These are phyloP conservation scores for Dinocampus coccinellae DNA, from an alignment of 2,888 invertebrate genomes.

Conservation along the genomic window DNA sequence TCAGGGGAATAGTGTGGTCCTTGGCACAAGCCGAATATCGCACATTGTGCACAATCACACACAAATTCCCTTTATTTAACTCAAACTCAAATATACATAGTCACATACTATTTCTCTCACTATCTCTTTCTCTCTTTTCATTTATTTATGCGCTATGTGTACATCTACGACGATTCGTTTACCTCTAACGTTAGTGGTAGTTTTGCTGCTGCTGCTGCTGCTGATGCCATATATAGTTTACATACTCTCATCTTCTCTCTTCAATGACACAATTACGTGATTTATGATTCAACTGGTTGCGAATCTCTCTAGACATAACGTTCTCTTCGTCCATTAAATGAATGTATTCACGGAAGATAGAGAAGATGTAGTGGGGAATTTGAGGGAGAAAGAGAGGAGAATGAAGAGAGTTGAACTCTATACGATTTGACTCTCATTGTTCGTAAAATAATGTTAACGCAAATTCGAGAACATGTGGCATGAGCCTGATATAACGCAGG, in stretches of 20 bases:
- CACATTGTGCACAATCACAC: not conserved
- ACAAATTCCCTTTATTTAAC: constrained; percentile 6
- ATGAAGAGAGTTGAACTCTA: constrained; percentile 33
- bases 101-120: not conserved
- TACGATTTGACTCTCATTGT: constrained; percentile 23
- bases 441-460: constrained; percentile 27
- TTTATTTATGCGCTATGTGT: not conserved
- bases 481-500: constrained; percentile 10
- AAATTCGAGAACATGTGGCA: constrained; percentile 26
- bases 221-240: not conserved
- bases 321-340: constrained; percentile 34
- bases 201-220: too few species aligned
- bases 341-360: constrained; percentile 16
- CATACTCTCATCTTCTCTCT: not conserved
- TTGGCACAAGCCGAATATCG: not conserved
- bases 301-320: constrained; percentile 32
- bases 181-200: not conserved
- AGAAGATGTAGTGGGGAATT: not conserved
- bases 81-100: not conserved
- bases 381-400: constrained; percentile 15
- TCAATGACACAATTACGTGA: constrained; percentile 16
- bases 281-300: constrained; percentile 26
- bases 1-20: not conserved
- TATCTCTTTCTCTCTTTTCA: not conserved
- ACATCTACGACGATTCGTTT: not conserved